Evolutionary conservation across 2,888 invertebrate species (phyloP).

Genomic region (Penaeus monodon): DNA sequence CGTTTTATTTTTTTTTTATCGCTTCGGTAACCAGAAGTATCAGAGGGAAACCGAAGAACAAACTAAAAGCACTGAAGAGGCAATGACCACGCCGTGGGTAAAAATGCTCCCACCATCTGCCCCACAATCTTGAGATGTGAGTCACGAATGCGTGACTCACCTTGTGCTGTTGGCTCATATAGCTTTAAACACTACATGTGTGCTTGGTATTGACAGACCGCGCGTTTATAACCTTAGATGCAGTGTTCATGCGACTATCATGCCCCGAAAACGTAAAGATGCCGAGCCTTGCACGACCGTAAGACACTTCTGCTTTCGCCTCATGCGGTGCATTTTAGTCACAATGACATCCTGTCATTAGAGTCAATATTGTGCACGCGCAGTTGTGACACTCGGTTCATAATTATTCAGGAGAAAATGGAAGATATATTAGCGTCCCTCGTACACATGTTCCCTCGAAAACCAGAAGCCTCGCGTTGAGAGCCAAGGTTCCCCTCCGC

Average conservation of each 20-base stretch:
- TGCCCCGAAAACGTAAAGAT: constrained; percentile 28
- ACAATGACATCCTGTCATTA: constrained; percentile 35
- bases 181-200: constrained; percentile 11
- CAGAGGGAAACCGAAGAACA: no score
- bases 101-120: constrained; percentile 8
- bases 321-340: constrained; percentile 8
- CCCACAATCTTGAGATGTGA: constrained; percentile 18
- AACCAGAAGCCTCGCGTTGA: constrained; percentile 40
- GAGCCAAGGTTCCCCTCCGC: neutral
- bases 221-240: constrained; percentile 31
- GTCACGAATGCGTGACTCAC: constrained; percentile 34
- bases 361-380: constrained; percentile 8
- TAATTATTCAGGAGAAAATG: constrained; percentile 46
- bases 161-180: constrained; percentile 4
- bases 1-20: neutral
- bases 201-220: neutral
- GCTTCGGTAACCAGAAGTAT: no score
- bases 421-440: constrained; percentile 52
- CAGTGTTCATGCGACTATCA: constrained; percentile 18
- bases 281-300: constrained; percentile 1
- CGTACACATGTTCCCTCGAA: constrained; percentile 51
- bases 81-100: constrained; percentile 28
- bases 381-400: constrained; percentile 15
- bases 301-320: constrained; percentile 1
- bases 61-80: neutral